Evolutionary conservation across 2,797 vertebrate genomes (phyloP).

Genomic region (Amblyraja radiata): DNA sequence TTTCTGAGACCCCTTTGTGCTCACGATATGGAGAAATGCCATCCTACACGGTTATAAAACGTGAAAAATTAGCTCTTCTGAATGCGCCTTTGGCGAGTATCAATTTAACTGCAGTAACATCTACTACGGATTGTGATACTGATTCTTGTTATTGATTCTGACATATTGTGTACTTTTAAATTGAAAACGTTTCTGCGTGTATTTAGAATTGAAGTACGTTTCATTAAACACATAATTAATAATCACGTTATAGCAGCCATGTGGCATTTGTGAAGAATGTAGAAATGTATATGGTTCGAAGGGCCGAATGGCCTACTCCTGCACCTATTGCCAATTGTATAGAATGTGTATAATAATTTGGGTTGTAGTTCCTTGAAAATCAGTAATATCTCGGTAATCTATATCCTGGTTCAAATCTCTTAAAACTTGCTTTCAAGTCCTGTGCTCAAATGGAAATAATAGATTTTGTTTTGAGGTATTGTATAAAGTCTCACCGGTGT

Average conservation of each 20-base stretch:
- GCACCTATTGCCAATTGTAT: no score
- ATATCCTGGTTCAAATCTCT: neutral
- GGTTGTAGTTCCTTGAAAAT: neutral
- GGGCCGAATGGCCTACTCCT: no score
- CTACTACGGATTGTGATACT: neutral
- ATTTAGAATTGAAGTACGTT: neutral
- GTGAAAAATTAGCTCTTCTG: neutral
- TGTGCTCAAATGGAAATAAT: neutral
- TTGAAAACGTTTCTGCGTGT: neutral
- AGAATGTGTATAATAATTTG: neutral
- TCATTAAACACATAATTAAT: neutral
- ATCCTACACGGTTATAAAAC: neutral
- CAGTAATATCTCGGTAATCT: neutral
- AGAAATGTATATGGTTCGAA: neutral
- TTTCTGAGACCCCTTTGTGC: neutral
- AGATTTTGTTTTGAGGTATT: neutral
- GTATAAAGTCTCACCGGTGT: neutral
- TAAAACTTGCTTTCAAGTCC: neutral
- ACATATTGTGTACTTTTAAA: neutral
- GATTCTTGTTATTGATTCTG: neutral
- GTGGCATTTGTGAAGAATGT: neutral
- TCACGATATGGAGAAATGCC: neutral
- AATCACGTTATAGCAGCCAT: neutral
- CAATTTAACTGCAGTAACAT: neutral
- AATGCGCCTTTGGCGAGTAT: neutral